These are phyloP conservation scores for Erebia epiphron DNA, from an alignment of 2,888 invertebrate species.

Conservation along the genomic window DNA sequence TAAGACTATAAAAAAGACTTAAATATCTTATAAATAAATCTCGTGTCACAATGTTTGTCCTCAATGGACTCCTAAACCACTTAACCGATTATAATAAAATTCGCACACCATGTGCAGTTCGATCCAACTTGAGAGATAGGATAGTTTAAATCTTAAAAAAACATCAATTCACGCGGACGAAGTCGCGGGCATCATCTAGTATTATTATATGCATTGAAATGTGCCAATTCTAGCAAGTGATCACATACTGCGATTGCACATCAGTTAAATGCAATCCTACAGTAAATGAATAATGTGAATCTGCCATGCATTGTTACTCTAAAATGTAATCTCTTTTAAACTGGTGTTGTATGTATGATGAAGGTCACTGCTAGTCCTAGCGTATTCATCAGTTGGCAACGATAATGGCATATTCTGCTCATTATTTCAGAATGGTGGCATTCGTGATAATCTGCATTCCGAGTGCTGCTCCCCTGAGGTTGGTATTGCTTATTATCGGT, in stretches of 20 bases:
- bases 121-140: too few relatives aligned
- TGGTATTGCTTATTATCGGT: constrained; percentile 53
- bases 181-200: too few relatives aligned
- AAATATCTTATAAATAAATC: too few relatives aligned
- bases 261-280: neutral
- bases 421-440: constrained; percentile 81
- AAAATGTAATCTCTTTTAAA: neutral
- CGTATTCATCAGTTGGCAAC: constrained; percentile 59
- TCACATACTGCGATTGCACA: neutral
- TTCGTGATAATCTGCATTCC: constrained; percentile 65
- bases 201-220: too few relatives aligned
- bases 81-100: too few relatives aligned
- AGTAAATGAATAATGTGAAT: neutral
- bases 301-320: neutral
- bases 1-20: too few relatives aligned
- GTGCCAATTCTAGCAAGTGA: too few relatives aligned
- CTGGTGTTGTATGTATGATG: neutral
- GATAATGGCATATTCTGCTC: constrained; percentile 81
- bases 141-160: too few relatives aligned
- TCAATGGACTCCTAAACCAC: too few relatives aligned
- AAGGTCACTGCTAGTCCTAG: constrained; percentile 58
- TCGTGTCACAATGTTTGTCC: too few relatives aligned
- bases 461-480: constrained; percentile 61
- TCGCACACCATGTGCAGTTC: too few relatives aligned
- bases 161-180: too few relatives aligned